A percentile compares a stretch with the other conserved stretches of the same genome.
Conservation (phyloP, 2,888 invertebrate species). For the Cryptops parisi region DNA sequence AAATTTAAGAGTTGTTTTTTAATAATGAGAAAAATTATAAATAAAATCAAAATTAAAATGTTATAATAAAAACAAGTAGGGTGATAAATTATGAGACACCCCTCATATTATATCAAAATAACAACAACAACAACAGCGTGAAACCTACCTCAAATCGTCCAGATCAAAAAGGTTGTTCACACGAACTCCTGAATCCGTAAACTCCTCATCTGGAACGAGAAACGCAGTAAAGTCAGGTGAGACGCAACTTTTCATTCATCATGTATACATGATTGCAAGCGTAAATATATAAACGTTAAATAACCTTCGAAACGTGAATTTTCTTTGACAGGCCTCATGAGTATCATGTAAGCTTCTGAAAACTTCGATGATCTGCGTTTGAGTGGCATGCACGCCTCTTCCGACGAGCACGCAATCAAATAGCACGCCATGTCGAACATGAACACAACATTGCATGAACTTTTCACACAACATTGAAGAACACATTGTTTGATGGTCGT, state of each 20-base stretch:
- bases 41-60: too few species aligned
- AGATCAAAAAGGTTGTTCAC: background rate
- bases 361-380: constrained; percentile 21
- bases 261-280: too few species aligned
- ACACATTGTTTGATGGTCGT: constrained; percentile 42
- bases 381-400: constrained; percentile 21
- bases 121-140: too few species aligned
- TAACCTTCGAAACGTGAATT: too few species aligned
- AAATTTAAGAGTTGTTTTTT: too few species aligned
- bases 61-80: too few species aligned
- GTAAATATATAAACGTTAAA: background rate
- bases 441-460: constrained; percentile 62
- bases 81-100: too few species aligned
- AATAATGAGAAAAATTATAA: too few species aligned
- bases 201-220: too few species aligned
- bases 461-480: constrained; percentile 48
- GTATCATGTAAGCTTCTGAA: constrained; percentile 20
- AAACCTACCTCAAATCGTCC: background rate
- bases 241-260: too few species aligned
- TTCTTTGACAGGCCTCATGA: constrained; percentile 18
- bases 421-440: constrained; percentile 60
- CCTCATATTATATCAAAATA: too few species aligned
- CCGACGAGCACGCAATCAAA: constrained; percentile 22
- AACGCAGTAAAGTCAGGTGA: too few species aligned
- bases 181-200: background rate